Conservation (phyloP, 2,113 vertebrate genomes). For the Phyllostomus hastatus region DNA sequence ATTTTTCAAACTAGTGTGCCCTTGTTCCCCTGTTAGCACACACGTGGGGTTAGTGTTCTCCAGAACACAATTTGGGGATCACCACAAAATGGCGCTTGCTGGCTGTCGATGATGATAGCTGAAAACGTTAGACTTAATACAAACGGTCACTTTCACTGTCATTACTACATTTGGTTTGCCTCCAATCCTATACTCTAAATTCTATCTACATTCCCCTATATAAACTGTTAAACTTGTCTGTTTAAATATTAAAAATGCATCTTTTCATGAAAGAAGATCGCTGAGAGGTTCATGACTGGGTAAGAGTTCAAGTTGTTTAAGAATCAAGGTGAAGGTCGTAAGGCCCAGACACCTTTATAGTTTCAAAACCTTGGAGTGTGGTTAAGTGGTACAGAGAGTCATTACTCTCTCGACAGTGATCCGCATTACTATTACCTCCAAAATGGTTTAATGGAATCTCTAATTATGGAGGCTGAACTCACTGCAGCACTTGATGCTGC, state of each 20-base stretch:
- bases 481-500: background rate
- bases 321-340: background rate
- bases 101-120: background rate
- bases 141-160: background rate
- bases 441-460: slow-evolving; percentile 37
- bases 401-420: slow-evolving; percentile 43
- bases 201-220: background rate
- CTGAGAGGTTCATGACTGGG: background rate
- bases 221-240: background rate
- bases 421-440: slow-evolving; percentile 5
- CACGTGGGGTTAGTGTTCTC: background rate
- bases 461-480: slow-evolving; percentile 13
- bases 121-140: background rate
- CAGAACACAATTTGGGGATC: background rate
- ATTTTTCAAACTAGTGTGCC: background rate
- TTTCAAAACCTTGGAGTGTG: background rate
- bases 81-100: background rate
- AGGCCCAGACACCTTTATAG: background rate
- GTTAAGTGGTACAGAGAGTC: background rate
- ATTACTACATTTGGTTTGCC: background rate
- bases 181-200: background rate
- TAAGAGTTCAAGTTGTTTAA: background rate
- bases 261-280: background rate
- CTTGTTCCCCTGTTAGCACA: background rate
- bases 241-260: slow-evolving; percentile 10